A percentile compares a stretch with the other conserved stretches of the same genome.
Evolutionary conservation across 2,888 invertebrate genomes (phyloP).

Genomic region (Eristalis pertinax): DNA sequence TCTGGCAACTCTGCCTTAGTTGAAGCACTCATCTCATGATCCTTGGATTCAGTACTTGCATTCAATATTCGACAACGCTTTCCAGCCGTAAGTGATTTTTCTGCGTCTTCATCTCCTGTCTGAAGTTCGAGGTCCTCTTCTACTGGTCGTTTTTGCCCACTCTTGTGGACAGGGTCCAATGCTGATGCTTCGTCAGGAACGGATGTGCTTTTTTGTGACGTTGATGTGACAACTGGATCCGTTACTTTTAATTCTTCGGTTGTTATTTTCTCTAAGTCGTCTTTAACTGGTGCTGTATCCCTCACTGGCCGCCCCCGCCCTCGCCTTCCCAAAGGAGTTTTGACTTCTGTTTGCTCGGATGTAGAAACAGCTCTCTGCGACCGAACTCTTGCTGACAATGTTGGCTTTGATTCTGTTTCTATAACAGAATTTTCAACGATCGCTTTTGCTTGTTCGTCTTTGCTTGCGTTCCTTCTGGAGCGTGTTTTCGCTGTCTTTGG

Average conservation of each 20-base stretch:
- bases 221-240: not conserved
- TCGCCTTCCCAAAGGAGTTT: not conserved
- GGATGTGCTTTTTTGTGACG: not conserved
- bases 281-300: not conserved
- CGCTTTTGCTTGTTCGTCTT: not conserved
- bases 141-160: not conserved
- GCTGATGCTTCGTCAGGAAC: not conserved
- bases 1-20: not conserved
- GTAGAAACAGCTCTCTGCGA: not conserved
- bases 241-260: not conserved
- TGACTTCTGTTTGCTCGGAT: not conserved
- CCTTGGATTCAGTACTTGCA: not conserved
- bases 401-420: not conserved
- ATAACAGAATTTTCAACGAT: not conserved
- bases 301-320: not conserved
- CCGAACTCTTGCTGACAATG: not conserved
- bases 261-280: not conserved
- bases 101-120: not conserved
- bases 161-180: not conserved
- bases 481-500: conserved; percentile 1
- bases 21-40: not conserved
- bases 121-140: not conserved
- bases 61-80: not conserved
- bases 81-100: not conserved
- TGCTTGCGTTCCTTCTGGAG: not conserved